phyloP scores from a whole-genome alignment of 1,140 invertebrate genomes.

The Chironomus striatipennis region DNA sequence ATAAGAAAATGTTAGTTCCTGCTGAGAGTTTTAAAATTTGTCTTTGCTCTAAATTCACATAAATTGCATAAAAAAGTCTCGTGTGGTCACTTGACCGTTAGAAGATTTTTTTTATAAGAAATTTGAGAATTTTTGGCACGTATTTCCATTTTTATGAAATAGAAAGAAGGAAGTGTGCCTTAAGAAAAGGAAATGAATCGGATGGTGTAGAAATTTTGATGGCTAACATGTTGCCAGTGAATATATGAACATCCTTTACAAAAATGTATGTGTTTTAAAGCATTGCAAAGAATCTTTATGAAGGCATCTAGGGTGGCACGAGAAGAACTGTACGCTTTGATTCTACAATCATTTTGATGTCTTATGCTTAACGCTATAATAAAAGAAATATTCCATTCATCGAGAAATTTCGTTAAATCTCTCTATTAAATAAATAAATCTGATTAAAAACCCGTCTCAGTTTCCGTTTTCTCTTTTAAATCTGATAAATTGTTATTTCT shows the following conservation, averaged over 20 bases:
- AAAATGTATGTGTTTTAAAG: neutral
- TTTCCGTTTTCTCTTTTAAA: no score
- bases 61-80: neutral
- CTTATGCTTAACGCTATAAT: no score
- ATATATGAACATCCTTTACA: neutral
- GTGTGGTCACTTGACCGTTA: constrained; percentile 5
- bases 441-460: no score
- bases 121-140: neutral
- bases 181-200: neutral
- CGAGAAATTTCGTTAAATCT: no score
- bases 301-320: neutral
- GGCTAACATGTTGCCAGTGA: neutral
- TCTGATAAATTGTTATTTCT: no score
- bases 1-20: neutral
- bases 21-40: neutral
- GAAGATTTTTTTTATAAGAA: neutral
- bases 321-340: neutral
- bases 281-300: no score
- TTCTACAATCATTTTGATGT: no score
- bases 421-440: no score
- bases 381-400: no score
- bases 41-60: neutral
- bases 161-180: neutral
- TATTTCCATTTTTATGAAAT: neutral
- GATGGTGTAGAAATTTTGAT: neutral